Percentiles rank a stretch among this genome's conserved stretches.
These are phyloP conservation scores for Myotis myotis DNA, from an alignment of 2,797 vertebrate genomes.

Conservation along the genomic window DNA sequence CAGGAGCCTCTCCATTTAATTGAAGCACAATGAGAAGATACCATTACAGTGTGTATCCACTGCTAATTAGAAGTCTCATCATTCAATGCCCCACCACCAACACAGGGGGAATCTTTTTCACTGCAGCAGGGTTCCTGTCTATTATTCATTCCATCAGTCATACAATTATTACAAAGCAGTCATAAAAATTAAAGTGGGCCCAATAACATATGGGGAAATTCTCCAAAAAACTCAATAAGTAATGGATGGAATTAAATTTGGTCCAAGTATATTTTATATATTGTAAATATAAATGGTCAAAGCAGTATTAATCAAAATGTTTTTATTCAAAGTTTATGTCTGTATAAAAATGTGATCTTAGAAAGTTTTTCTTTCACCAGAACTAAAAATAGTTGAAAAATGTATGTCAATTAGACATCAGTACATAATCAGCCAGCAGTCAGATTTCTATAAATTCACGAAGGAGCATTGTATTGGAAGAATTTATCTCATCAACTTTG, in stretches of 20 bases:
- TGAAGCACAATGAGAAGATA: background rate
- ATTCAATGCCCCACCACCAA: background rate
- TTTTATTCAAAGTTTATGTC: background rate
- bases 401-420: background rate
- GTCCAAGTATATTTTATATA: background rate
- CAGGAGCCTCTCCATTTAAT: background rate
- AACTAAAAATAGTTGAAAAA: background rate
- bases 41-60: background rate
- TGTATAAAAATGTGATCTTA: background rate
- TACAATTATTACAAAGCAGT: background rate
- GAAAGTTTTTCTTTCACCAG: background rate
- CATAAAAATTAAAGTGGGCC: background rate
- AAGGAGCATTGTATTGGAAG: background rate
- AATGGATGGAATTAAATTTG: background rate
- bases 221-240: background rate
- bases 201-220: background rate
- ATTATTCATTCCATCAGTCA: background rate
- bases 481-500: background rate
- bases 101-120: background rate
- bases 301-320: background rate
- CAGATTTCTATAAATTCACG: slow-evolving; percentile 8
- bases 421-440: background rate
- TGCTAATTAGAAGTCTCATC: background rate
- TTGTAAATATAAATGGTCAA: background rate
- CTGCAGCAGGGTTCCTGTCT: background rate